Base-by-base conservation (phyloP, 1,140 invertebrate species). In the Trissolcus basalis region DNA sequence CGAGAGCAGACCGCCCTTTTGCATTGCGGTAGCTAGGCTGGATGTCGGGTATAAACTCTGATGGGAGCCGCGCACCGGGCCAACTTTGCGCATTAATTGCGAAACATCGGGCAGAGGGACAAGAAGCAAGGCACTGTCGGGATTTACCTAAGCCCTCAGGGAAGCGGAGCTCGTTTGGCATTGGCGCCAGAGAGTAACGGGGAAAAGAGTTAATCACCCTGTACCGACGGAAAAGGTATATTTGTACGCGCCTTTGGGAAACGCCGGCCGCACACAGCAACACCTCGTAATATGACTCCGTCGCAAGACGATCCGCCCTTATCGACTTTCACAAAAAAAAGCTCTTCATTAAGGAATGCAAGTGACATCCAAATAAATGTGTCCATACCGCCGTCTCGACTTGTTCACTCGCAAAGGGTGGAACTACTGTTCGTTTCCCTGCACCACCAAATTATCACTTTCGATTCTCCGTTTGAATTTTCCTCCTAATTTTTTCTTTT, bases 1-100 rank as follows among this genome's bases (percentile, higher is more conserved):
- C 58, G 58, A 54, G 48, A 33, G 58, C 58, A 39, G 36, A 41
- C 44, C 67, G 19, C 19, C 67, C 67, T 70, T 69, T 69, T 60
- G 39, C 65, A 56, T 50, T 63, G 67, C 67, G 67, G 67, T 56
- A 61, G 51, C 67, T 56, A 56, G 56, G 47, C 58, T 70, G 67
- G 43, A 70, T 70, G 68, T 53, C 12, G 47, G 54, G 33, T 51
- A 72, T 59, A 72, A 72, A 65, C 44, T 72, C 61, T 72, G 70
- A 73, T 53, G 61, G 61, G 70, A 60, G 70, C 49, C 44, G 60
- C 64, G 59, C 60, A 48, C 9, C 56, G 67, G 78, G 65, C 68
- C 67, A 78, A 80, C 76, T 80, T 80, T 78, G 51, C 70, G 79
- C 76, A 80, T 80, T 80, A 80, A 80, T 80, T 78, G 76, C 73